phyloP scores from a whole-genome alignment of 2,113 vertebrate genomes.

The Numida meleagris region DNA sequence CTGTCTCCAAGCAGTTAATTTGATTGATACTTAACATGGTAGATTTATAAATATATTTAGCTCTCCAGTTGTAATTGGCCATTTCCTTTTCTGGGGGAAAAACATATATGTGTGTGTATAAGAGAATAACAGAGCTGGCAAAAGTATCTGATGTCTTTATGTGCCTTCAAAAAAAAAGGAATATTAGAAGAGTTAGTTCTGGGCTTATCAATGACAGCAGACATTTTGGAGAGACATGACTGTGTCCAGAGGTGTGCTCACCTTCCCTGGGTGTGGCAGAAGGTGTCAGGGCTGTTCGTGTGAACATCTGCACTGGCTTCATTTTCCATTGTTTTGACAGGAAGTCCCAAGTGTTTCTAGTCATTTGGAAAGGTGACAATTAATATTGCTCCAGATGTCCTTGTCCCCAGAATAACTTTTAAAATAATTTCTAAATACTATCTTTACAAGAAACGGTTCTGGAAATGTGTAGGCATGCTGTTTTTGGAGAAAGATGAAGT shows the following conservation, averaged over 20 bases:
- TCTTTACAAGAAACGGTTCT: background rate
- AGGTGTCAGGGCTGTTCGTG: background rate
- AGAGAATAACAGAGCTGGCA: background rate
- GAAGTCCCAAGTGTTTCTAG: background rate
- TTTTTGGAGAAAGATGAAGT: slow-evolving; percentile 21
- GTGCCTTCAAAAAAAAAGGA: background rate
- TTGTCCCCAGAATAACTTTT: slow-evolving; percentile 25
- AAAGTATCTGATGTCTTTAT: background rate
- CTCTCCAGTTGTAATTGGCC: background rate
- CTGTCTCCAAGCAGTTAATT: background rate
- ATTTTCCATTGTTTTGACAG: slow-evolving; percentile 3
- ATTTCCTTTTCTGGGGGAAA: background rate
- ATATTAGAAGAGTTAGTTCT: background rate
- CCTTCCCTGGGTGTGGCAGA: background rate
- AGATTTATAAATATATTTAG: background rate
- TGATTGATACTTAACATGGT: background rate
- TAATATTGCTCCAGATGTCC: background rate
- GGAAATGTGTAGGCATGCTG: background rate
- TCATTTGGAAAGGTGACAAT: slow-evolving; percentile 49
- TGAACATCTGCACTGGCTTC: background rate
- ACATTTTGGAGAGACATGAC: background rate
- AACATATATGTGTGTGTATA: background rate
- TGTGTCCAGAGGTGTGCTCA: background rate
- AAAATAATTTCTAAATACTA: slow-evolving; percentile 40
- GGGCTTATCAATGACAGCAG: background rate